A percentile compares a stretch with the other conserved stretches of the same genome.
Evolutionary conservation across 2,888 invertebrate genomes (phyloP).

Genomic region (Dynastes grantii): DNA sequence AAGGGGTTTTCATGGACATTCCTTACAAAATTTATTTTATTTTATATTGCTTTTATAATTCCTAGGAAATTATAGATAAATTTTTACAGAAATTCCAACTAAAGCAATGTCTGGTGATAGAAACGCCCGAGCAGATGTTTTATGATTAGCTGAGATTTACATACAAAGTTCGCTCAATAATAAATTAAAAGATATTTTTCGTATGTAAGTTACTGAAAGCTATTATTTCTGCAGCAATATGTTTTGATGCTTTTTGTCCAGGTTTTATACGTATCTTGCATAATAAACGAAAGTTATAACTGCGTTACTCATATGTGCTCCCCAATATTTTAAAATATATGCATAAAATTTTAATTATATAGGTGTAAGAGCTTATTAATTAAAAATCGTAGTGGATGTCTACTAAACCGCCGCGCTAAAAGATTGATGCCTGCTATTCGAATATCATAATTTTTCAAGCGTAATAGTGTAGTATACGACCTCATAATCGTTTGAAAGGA

Average conservation of each 20-base stretch:
- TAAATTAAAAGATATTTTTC: not conserved
- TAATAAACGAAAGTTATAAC: too few species aligned
- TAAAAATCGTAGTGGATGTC: too few species aligned
- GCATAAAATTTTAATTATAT: too few species aligned
- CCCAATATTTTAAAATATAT: too few species aligned
- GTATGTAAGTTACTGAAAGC: not conserved
- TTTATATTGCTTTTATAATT: not conserved
- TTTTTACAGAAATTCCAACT: not conserved
- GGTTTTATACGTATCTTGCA: not conserved
- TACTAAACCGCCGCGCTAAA: too few species aligned
- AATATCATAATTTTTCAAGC: too few species aligned
- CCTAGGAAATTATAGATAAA: not conserved
- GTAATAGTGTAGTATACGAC: too few species aligned
- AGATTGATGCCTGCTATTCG: too few species aligned
- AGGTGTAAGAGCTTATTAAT: too few species aligned
- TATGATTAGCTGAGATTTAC: not conserved
- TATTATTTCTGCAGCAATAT: not conserved
- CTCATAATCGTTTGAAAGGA: too few species aligned
- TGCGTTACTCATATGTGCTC: too few species aligned
- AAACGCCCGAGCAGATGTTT: slow-evolving; percentile 1
- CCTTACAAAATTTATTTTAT: not conserved
- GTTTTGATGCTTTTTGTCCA: not conserved
- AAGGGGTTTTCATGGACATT: too few species aligned
- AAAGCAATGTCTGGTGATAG: not conserved
- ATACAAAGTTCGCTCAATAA: not conserved